Conservation (phyloP, 1,140 invertebrate species). For the Archegozetes longisetosus region DNA sequence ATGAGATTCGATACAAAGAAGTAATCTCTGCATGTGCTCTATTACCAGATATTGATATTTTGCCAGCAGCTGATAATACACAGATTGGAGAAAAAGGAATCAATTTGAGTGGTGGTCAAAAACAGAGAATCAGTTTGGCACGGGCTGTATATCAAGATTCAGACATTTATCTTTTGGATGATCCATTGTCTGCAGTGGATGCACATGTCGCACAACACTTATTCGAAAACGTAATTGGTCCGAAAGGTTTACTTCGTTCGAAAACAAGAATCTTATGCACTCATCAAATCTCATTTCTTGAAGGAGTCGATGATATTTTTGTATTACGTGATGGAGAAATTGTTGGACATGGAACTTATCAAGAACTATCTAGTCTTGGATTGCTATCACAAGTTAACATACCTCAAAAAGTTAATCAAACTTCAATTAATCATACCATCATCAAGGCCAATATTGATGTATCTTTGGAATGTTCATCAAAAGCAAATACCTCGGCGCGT, state of each 20-base stretch:
- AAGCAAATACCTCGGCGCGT: not conserved
- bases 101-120: constrained; percentile 35
- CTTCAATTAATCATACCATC: not conserved
- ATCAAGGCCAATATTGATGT: not conserved
- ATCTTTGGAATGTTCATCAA: not conserved
- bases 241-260: constrained; percentile 28
- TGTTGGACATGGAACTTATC: constrained; percentile 33
- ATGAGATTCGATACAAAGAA: constrained; percentile 17
- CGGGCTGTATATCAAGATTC: constrained; percentile 33
- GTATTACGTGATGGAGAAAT: constrained; percentile 33
- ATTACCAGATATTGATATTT: constrained; percentile 19
- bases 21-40: constrained; percentile 22
- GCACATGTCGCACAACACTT: constrained; percentile 32
- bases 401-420: too few relatives aligned
- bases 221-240: constrained; percentile 31
- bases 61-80: constrained; percentile 52
- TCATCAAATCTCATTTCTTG: constrained; percentile 28
- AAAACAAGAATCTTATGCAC: constrained; percentile 32
- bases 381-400: not conserved
- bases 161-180: constrained; percentile 36
- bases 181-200: constrained; percentile 38
- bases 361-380: constrained; percentile 20
- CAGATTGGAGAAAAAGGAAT: constrained; percentile 71
- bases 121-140: constrained; percentile 34
- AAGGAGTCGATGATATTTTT: constrained; percentile 33